These are phyloP conservation scores for Felis chaus DNA, from an alignment of 2,113 vertebrate species.

Conservation along the genomic window DNA sequence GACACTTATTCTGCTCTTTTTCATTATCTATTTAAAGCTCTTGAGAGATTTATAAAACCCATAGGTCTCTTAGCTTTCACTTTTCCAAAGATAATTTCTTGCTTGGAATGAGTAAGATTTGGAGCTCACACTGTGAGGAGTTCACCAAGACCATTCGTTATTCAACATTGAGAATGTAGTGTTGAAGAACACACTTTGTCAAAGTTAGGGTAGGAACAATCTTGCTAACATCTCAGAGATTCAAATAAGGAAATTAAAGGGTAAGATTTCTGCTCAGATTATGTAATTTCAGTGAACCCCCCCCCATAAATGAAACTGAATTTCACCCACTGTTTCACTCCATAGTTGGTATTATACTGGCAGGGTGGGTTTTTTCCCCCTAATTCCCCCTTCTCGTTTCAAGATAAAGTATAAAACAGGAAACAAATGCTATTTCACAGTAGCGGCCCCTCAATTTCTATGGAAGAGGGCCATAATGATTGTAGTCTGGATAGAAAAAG, in stretches of 20 bases:
- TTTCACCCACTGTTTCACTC: not conserved
- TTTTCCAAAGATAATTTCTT: constrained; percentile 57
- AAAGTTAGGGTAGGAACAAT: constrained; percentile 67
- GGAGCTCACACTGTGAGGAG: constrained; percentile 68
- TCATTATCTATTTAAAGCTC: not conserved
- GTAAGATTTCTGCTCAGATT: not conserved
- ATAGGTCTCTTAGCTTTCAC: not conserved
- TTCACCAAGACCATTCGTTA: constrained; percentile 72
- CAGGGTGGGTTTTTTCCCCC: no score
- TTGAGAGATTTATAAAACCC: constrained; percentile 24
- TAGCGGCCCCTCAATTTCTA: not conserved
- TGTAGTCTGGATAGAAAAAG: not conserved
- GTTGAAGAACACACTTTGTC: constrained; percentile 74
- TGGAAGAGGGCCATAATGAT: not conserved
- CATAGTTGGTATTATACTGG: not conserved
- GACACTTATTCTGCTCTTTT: not conserved
- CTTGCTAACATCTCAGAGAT: constrained; percentile 54
- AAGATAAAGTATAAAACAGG: not conserved
- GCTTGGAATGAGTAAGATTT: not conserved
- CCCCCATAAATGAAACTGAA: not conserved
- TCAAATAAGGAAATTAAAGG: not conserved
- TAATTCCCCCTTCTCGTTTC: not conserved
- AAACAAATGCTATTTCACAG: not conserved
- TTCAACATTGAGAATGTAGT: constrained; percentile 67
- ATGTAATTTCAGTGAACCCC: not conserved